Evolutionary conservation across 2,113 vertebrate species (phyloP).

Genomic region (Mustela lutreola): DNA sequence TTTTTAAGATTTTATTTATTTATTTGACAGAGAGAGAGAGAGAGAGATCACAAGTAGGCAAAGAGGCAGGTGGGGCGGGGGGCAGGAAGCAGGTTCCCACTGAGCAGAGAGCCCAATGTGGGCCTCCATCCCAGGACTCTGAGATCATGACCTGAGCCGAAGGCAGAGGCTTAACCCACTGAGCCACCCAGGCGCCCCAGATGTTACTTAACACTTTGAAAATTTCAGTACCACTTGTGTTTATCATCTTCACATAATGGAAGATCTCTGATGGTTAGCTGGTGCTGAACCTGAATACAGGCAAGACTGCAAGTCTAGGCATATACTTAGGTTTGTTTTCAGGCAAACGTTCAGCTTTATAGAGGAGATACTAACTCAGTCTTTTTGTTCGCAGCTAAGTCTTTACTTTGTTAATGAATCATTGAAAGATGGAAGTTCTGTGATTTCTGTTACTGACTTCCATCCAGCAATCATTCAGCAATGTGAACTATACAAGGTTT

Average conservation of each 20-base stretch:
- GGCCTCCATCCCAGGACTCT: no score
- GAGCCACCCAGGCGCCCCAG: background rate
- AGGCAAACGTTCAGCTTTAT: background rate
- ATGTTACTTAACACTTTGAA: background rate
- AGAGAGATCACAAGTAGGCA: no score
- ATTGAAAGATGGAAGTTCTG: background rate
- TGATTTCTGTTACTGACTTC: background rate
- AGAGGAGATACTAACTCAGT: background rate
- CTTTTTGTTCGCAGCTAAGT: background rate
- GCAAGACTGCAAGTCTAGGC: background rate
- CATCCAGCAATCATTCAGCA: background rate
- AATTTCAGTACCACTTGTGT: background rate
- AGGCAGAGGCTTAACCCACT: no score
- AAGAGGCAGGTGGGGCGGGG: no score
- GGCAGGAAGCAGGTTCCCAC: no score
- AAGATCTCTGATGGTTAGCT: background rate
- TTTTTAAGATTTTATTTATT: no score
- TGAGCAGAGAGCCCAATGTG: no score
- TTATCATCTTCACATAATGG: background rate
- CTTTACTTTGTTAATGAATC: background rate
- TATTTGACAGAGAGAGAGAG: no score
- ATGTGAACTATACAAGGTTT: background rate
- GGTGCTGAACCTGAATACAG: background rate
- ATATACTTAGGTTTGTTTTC: background rate
- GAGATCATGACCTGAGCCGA: no score